phyloP scores from a whole-genome alignment of 2,113 vertebrate genomes.

The Varanus salvator region DNA sequence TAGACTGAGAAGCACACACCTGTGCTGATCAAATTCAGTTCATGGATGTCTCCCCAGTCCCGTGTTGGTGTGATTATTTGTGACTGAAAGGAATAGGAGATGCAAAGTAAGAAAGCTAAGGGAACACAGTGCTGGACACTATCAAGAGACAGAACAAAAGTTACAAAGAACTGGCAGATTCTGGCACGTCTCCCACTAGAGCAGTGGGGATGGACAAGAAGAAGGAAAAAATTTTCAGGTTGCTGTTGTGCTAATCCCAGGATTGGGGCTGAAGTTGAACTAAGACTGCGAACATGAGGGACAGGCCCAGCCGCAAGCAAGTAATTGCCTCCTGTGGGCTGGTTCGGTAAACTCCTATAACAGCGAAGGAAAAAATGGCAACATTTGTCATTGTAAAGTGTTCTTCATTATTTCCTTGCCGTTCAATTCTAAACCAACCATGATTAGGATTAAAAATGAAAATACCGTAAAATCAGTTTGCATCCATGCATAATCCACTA shows the following conservation, averaged over 20 bases:
- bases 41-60: not conserved
- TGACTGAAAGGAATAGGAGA: not conserved
- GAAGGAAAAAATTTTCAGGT: not conserved
- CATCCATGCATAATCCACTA: not conserved
- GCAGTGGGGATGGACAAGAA: not conserved
- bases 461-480: not conserved
- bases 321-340: not conserved
- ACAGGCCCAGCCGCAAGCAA: not conserved
- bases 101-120: not conserved
- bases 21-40: too few species aligned
- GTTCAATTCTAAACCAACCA: not conserved
- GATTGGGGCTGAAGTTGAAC: not conserved
- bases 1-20: not conserved
- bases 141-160: not conserved
- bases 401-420: conserved; percentile 3
- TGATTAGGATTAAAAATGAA: not conserved
- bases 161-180: not conserved
- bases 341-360: not conserved
- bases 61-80: not conserved
- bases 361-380: not conserved
- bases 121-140: too few species aligned
- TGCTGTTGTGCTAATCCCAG: not conserved
- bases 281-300: not conserved
- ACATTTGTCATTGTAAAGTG: not conserved
- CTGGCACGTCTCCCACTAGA: not conserved